Evolutionary conservation across 2,888 invertebrate species (phyloP), one percentile per base, ranked within the genome.

Genomic region (Clunio marinus): DNA sequence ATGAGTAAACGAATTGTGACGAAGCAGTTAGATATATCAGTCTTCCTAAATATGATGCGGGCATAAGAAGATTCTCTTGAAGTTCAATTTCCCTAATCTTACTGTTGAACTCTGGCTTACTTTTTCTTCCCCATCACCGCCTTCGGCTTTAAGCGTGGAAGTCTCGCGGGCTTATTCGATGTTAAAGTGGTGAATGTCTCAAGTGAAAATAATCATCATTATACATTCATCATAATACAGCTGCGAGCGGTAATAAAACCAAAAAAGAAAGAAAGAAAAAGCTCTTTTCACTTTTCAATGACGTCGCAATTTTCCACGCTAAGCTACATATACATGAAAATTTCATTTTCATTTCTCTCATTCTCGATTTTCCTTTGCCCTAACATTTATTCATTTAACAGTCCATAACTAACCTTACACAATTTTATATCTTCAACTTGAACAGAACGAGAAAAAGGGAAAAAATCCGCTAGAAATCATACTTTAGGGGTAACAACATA

Each of bases 301-400:
- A 41, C 41, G 41, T 3, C 10, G 41, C 41, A 41, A 41, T 41
- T 41, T n/a, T 41, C 41, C 41, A 41, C 41, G 41, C 41, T 41
- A 41, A 41, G 41, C 41, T 41, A 41, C 41, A 41, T 41, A 41
- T 41, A 41, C 41, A 41, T 15, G 41, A 41, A 41, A 41, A 41
- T 41, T 41, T 41, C 41, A 41, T 51, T 51, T 51, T 20, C 51
- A 20, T 51, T 51, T n/a, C n/a, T n/a, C n/a, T n/a, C n/a, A n/a
- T n/a, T n/a, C n/a, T n/a, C n/a, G n/a, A 20, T 51, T 51, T 32
- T 32, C 4, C 32, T 32, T 7, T 22, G 8, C 8, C 51, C 22
- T 51, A n/a, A n/a, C n/a, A n/a, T n/a, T n/a, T n/a, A n/a, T n/a
- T n/a, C n/a, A n/a, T n/a, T n/a, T 17, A n/a, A 51, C 17, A 8